Conservation (phyloP, 1,140 invertebrate genomes). For the Rhagoletis zephyria region DNA sequence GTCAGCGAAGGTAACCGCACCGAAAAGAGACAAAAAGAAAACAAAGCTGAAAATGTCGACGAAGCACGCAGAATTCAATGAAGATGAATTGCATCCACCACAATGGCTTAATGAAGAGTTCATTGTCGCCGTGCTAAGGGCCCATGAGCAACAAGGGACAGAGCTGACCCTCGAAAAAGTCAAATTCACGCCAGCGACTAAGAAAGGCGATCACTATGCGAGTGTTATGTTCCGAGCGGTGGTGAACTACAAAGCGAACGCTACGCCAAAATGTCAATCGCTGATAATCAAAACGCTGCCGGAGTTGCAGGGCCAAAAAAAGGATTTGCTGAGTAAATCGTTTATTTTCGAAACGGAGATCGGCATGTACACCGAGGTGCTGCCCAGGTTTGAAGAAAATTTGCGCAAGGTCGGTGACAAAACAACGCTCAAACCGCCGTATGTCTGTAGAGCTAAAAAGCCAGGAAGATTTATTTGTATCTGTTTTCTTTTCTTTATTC, state of each 20-base stretch:
- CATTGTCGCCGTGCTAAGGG: slow-evolving; percentile 57
- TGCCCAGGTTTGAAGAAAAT: slow-evolving; percentile 63
- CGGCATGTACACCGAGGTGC: slow-evolving; percentile 58
- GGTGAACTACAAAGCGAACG: slow-evolving; percentile 15
- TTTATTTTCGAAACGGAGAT: slow-evolving; percentile 64
- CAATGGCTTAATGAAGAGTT: slow-evolving; percentile 62
- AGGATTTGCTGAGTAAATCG: slow-evolving; percentile 59
- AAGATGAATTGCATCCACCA: slow-evolving; percentile 64
- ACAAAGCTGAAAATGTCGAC: too few species aligned
- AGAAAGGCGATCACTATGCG: slow-evolving; percentile 68
- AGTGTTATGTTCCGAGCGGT: slow-evolving; percentile 65
- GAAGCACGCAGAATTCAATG: slow-evolving; percentile 54
- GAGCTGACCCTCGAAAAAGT: slow-evolving; percentile 50
- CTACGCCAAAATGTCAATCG: slow-evolving; percentile 51
- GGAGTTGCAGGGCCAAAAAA: slow-evolving; percentile 61
- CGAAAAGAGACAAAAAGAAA: too few species aligned
- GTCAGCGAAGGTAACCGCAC: too few species aligned
- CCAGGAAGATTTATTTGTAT: too few species aligned
- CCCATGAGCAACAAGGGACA: slow-evolving; percentile 55
- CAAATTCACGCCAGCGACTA: slow-evolving; percentile 60
- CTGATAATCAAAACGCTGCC: slow-evolving; percentile 67
- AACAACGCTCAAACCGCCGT: neutral
- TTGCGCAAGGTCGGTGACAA: slow-evolving; percentile 59
- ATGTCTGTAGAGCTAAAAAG: neutral
- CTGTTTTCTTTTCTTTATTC: neutral